Evolutionary conservation across 2,888 invertebrate species (phyloP).

Genomic region (Cosmia pyralina): DNA sequence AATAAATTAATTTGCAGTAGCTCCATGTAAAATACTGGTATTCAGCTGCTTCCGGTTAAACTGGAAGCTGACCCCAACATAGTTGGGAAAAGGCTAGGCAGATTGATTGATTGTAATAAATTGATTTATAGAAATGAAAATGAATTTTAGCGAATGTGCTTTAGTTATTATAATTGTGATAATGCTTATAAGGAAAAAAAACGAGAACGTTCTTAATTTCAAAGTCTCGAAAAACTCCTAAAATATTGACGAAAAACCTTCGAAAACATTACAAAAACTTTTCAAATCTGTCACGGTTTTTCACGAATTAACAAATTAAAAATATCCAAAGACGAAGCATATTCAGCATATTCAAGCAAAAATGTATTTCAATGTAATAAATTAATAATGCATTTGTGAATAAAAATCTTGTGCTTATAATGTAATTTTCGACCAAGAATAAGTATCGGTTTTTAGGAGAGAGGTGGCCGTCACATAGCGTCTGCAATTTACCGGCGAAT

Average conservation of each 20-base stretch:
- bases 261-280: not conserved
- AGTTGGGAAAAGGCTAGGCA: too few relatives aligned
- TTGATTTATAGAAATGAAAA: not conserved
- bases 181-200: slow-evolving; percentile 5
- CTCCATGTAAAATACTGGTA: too few relatives aligned
- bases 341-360: not conserved
- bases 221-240: not conserved
- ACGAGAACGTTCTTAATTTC: not conserved
- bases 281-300: too few relatives aligned
- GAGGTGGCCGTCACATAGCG: not conserved
- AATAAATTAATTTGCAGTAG: not conserved
- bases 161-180: slow-evolving; percentile 10
- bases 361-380: not conserved
- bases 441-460: not conserved
- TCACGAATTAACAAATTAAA: not conserved
- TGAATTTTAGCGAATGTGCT: not conserved
- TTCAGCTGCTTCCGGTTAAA: too few relatives aligned
- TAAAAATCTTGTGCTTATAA: not conserved
- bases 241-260: not conserved
- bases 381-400: not conserved
- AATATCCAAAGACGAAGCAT: not conserved
- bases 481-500: not conserved
- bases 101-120: not conserved
- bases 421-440: not conserved
- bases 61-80: too few relatives aligned